Base-by-base conservation (phyloP, 1,140 invertebrate species). In the Sycobia sp. region DNA sequence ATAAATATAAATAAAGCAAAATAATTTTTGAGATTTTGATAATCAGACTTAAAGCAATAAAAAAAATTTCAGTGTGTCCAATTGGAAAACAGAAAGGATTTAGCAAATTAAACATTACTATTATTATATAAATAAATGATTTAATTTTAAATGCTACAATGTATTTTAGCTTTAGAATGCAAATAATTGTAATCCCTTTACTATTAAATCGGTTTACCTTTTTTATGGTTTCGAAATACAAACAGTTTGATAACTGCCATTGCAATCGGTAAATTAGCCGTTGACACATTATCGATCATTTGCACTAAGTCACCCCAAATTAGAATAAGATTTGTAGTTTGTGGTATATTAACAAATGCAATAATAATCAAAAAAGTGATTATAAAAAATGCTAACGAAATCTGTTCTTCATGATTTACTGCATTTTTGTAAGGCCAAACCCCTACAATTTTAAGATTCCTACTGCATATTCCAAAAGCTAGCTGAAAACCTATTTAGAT, bases 201-300 rank as follows among this genome's bases (percentile, higher is more conserved):
- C n/a, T n/a, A n/a, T n/a, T n/a, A n/a, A n/a, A n/a, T n/a, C n/a
- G n/a, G n/a, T 23, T 16, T 67, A 67, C 66, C 56, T 59, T 56
- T 63, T 18, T 39, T 67, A 13, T 62, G 18, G 13, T 0, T 49
- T 32, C 20, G 13, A 39, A 59, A 57, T 4, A 62, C 36, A 3
- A 55, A 14, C 49, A 55, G 55, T 56, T 63, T 67, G 13, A 62
- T 25, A 4, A 63, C 22, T 1, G 18, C 36, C 4, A 60, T 36
- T 18, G 36, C 14, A 18, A 67, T 56, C 16, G 56, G 49, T 50
- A 67, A 56, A 50, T 63, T 59, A 4, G 66, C 60, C 10, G 50
- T 56, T 11, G 55, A 53, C 27, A 67, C 41, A 50, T 55, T 67
- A 43, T 67, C 56, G 9, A 20, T 36, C 55, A 67, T 63, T 36